Conservation (phyloP, 2,888 invertebrate species). For the Theodoxus fluviatilis region DNA sequence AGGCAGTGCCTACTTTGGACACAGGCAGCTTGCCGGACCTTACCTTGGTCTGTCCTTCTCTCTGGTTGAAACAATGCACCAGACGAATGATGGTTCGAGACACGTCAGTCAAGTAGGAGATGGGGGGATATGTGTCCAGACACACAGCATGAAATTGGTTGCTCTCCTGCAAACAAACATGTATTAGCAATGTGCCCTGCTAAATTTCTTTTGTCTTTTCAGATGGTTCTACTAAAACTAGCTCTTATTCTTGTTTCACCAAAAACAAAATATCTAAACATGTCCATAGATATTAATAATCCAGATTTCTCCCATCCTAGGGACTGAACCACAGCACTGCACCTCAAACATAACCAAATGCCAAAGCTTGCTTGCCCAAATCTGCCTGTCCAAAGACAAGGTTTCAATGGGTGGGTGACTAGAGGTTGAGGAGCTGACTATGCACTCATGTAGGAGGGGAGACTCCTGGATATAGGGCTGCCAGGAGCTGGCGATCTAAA, state of each 20-base stretch:
- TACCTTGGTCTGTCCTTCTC: conserved; percentile 73
- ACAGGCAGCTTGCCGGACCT: conserved; percentile 25
- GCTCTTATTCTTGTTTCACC: not conserved
- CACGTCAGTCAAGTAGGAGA: conserved; percentile 87
- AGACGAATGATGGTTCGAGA: conserved; percentile 82
- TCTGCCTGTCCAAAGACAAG: too few relatives aligned
- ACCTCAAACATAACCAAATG: not conserved
- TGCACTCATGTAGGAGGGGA: too few relatives aligned
- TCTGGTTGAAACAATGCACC: conserved; percentile 83
- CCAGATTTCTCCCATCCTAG: not conserved
- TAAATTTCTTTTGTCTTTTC: not conserved
- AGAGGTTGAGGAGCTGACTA: too few relatives aligned
- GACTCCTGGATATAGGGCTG: too few relatives aligned
- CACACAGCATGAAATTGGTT: conserved; percentile 96
- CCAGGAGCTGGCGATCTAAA: too few relatives aligned
- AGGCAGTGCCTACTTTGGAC: not conserved
- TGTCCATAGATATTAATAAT: not conserved
- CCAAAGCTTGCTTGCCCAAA: too few relatives aligned
- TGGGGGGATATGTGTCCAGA: conserved; percentile 92
- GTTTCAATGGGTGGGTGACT: too few relatives aligned
- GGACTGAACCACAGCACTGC: not conserved
- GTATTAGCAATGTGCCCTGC: too few relatives aligned
- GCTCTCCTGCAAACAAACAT: conserved; percentile 75
- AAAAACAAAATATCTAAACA: not conserved
- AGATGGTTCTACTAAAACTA: not conserved